Conservation (phyloP, 1,140 invertebrate genomes). For the Aporrectodea caliginosa region DNA sequence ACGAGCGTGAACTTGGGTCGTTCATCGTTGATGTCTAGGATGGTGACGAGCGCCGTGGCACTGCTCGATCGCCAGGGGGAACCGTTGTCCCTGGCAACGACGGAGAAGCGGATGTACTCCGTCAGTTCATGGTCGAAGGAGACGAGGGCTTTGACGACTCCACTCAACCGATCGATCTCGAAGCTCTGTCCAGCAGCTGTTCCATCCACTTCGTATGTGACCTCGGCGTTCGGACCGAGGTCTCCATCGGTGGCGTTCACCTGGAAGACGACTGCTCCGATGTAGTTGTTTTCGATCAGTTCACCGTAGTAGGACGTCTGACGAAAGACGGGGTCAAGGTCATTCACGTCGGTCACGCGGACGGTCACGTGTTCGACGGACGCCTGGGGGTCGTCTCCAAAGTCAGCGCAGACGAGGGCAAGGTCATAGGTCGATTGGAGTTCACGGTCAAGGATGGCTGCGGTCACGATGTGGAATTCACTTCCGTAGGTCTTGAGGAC, state of each 20-base stretch:
- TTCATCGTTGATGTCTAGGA: constrained; percentile 27
- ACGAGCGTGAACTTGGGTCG: constrained; percentile 8
- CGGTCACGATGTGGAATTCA: constrained; percentile 78
- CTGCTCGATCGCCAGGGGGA: background rate
- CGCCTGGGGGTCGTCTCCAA: constrained; percentile 76
- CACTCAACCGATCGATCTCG: constrained; percentile 74
- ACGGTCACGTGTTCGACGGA: constrained; percentile 57
- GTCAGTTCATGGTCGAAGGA: background rate
- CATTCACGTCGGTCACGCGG: constrained; percentile 21
- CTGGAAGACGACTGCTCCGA: background rate
- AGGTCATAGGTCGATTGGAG: constrained; percentile 71
- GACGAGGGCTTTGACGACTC: background rate
- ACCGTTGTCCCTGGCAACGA: constrained; percentile 14
- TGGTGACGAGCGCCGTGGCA: constrained; percentile 11
- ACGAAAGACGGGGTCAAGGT: constrained; percentile 18
- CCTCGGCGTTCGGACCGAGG: constrained; percentile 54
- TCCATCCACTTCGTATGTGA: constrained; percentile 57
- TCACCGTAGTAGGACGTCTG: constrained; percentile 24
- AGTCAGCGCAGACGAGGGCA: constrained; percentile 77
- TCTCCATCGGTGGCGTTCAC: background rate
- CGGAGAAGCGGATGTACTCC: background rate
- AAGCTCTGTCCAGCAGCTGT: constrained; percentile 64
- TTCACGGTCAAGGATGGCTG: constrained; percentile 78
- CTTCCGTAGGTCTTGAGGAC: constrained; percentile 23
- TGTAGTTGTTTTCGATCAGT: constrained; percentile 36